Percentiles rank a stretch among this genome's conserved stretches.
phyloP scores from a whole-genome alignment of 2,797 vertebrate genomes.

The Thripadectes ignobilis region DNA sequence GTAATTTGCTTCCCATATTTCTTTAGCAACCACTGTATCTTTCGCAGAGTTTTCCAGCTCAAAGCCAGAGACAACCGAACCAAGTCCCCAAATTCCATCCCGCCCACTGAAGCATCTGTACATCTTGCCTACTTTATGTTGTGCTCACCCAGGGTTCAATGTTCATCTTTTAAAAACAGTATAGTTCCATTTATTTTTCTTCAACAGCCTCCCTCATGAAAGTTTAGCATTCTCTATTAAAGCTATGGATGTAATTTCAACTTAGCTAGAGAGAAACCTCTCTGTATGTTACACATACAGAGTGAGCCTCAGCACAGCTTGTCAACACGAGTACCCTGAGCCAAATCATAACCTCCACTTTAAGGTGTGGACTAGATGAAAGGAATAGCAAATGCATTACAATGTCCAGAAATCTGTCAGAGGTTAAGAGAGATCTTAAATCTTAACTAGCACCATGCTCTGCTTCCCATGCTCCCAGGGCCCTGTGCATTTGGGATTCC shows the following conservation, averaged over 20 bases:
- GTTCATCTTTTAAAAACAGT: not conserved
- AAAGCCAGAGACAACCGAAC: not conserved
- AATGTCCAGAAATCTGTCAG: conserved; percentile 11
- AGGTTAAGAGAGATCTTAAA: not conserved
- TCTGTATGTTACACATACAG: not conserved
- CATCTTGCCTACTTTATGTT: not conserved
- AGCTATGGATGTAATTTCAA: not conserved
- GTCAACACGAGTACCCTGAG: not conserved
- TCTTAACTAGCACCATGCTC: not conserved
- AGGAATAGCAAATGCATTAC: not conserved
- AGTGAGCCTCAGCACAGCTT: not conserved
- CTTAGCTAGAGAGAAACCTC: not conserved
- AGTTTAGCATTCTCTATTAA: not conserved
- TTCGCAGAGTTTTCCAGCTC: not conserved
- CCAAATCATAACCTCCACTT: not conserved
- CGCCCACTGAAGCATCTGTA: not conserved
- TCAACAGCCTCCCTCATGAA: not conserved
- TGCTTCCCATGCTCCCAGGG: not conserved
- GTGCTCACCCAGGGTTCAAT: not conserved
- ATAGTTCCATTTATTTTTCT: not conserved
- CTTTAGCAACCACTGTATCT: not conserved
- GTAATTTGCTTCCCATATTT: not conserved
- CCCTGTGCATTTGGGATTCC: not conserved
- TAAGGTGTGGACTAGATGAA: conserved; percentile 15
- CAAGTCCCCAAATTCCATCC: not conserved